Conservation (phyloP, 2,888 invertebrate genomes). For the Euzetes globulus region DNA sequence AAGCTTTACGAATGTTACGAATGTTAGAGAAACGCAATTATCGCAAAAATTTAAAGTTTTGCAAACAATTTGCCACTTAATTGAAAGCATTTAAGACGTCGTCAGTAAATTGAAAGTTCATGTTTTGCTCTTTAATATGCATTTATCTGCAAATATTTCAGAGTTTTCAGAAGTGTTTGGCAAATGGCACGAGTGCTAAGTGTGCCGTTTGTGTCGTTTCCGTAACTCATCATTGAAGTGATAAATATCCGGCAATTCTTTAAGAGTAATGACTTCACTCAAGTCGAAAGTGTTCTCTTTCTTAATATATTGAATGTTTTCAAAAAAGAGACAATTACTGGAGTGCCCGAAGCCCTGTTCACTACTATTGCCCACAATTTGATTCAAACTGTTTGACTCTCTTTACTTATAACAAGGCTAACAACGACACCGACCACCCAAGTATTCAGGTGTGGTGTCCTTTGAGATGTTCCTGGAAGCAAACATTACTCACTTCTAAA, state of each 20-base stretch:
- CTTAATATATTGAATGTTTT: constrained; percentile 9
- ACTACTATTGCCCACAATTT: neutral
- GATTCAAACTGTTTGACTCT: neutral
- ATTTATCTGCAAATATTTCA: neutral
- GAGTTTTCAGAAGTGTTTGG: neutral
- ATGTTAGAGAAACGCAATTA: neutral
- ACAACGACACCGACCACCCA: constrained; percentile 14
- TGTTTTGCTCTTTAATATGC: constrained; percentile 3
- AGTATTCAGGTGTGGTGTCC: constrained; percentile 18
- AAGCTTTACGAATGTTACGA: neutral
- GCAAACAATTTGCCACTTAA: neutral
- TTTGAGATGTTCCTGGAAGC: constrained; percentile 16
- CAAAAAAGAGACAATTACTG: constrained; percentile 18
- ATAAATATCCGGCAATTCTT: constrained; percentile 21
- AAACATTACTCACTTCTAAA: constrained; percentile 13
- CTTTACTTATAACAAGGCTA: neutral
- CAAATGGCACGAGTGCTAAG: constrained; percentile 27
- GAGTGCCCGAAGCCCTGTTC: constrained; percentile 6
- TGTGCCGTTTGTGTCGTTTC: constrained; percentile 23
- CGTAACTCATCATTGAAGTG: constrained; percentile 22
- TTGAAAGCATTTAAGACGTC: neutral
- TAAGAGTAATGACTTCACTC: constrained; percentile 15
- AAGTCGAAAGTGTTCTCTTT: constrained; percentile 9
- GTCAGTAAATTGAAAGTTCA: neutral
- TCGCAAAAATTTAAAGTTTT: neutral